Evolutionary conservation across 2,888 invertebrate species (phyloP).

Genomic region (Capitulum mitella): DNA sequence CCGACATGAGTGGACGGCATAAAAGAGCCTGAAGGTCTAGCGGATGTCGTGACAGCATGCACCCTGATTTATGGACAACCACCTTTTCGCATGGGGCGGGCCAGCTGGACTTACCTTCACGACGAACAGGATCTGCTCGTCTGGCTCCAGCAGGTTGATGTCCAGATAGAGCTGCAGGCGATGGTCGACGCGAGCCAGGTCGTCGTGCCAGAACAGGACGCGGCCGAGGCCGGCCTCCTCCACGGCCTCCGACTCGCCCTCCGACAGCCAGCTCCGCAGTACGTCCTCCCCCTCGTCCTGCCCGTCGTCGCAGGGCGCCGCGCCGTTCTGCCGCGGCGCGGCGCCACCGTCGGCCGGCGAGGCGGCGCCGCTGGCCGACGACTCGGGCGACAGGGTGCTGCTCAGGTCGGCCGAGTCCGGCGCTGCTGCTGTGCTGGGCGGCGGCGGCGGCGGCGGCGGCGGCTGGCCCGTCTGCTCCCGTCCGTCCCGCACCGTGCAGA

Average conservation of each 20-base stretch:
- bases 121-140: constrained; percentile 51
- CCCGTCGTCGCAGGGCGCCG: too few relatives aligned
- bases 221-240: constrained; percentile 29
- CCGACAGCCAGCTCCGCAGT: neutral
- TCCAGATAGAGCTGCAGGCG: constrained; percentile 54
- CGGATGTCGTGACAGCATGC: too few relatives aligned
- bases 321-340: neutral
- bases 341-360: neutral
- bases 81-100: too few relatives aligned
- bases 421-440: neutral
- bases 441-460: neutral
- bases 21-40: too few relatives aligned
- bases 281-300: too few relatives aligned
- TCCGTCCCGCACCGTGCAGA: neutral
- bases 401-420: neutral
- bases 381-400: neutral
- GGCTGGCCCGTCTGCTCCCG: neutral
- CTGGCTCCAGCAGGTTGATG: constrained; percentile 49
- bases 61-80: too few relatives aligned
- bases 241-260: neutral
- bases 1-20: too few relatives aligned
- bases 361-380: neutral
- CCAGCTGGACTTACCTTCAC: constrained; percentile 47
- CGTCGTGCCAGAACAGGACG: constrained; percentile 51
- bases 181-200: constrained; percentile 53